Evolutionary conservation across 1,140 invertebrate genomes (phyloP).

Genomic region (Lethrus apterus): DNA sequence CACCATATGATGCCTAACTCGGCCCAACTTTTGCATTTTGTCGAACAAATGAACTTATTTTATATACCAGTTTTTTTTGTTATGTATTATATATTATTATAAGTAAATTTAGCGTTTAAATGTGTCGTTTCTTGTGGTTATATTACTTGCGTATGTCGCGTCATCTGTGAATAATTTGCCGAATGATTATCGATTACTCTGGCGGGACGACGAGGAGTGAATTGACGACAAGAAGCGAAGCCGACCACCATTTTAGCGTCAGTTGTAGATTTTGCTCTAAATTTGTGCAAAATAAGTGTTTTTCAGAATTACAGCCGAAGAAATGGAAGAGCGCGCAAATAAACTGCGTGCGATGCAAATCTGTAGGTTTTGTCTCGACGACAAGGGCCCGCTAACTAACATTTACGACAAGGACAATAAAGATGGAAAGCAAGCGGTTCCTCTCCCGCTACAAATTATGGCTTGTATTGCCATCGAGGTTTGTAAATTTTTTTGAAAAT

Average conservation of each 20-base stretch:
- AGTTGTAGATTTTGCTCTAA: constrained; percentile 15
- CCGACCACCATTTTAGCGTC: constrained; percentile 26
- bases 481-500: constrained; percentile 30
- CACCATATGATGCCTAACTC: no score
- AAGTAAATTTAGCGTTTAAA: no score
- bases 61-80: no score
- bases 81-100: no score
- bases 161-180: no score
- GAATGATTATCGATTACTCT: neutral
- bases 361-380: constrained; percentile 63
- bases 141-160: no score
- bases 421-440: constrained; percentile 47
- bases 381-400: constrained; percentile 51
- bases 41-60: no score
- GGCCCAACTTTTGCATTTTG: no score
- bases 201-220: neutral
- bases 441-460: constrained; percentile 64
- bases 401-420: constrained; percentile 55
- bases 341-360: constrained; percentile 52
- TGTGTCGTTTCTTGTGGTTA: no score
- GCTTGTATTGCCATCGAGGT: constrained; percentile 69
- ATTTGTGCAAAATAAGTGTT: neutral
- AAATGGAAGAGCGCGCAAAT: constrained; percentile 53
- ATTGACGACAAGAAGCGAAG: constrained; percentile 19
- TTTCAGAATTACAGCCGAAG: constrained; percentile 15